Evolutionary conservation across 1,140 invertebrate genomes (phyloP), one percentile per base, ranked within the genome.

Genomic region (Meloidogyne chitwoodi): DNA sequence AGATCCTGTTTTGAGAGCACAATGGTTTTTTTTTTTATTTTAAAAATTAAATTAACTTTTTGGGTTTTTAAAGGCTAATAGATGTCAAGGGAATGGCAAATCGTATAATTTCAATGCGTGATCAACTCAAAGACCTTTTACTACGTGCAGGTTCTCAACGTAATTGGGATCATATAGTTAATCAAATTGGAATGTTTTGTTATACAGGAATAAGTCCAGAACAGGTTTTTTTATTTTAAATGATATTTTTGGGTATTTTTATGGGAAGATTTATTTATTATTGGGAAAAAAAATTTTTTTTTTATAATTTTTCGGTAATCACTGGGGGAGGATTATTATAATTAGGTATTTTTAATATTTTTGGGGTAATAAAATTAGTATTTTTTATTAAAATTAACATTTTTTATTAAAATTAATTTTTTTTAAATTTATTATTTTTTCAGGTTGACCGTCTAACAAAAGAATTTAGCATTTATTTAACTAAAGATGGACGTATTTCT

Each of bases 161-260:
- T 26, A 90, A 93, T 85, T 99, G 96, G 96, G 88, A 92, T 41
- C 96, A 99, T 88, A 97, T 99, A 86, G 96, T 94, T 65, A 92
- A 99, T 88, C 96, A 99, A 90, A 99, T 99, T 88, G 96, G 96
- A 87, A 99, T 99, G 96, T 99, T 99, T 90, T 99, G 96, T 88
- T 99, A 92, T 88, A 98, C 96, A 63, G 96, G 96, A 75, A 91
- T 99, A 81, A 94, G 91, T 70, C 90, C 92, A 14, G 89, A 92
- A 65, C 93, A 99, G 91, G 94, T 90, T 79, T 68, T 72, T 73
- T 79, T 3, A 16, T 66, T 19, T 56, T 44, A 3, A 14, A n/a
- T 29, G 19, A 48, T 19, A 14, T 65, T 8, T 12, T 24, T 16
- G 5, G 11, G 12, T 2, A 1, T 12, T 44, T 44, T 48, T 48